These are phyloP conservation scores for Drosophila pachea DNA, from an alignment of 1,140 invertebrate species.

Conservation along the genomic window DNA sequence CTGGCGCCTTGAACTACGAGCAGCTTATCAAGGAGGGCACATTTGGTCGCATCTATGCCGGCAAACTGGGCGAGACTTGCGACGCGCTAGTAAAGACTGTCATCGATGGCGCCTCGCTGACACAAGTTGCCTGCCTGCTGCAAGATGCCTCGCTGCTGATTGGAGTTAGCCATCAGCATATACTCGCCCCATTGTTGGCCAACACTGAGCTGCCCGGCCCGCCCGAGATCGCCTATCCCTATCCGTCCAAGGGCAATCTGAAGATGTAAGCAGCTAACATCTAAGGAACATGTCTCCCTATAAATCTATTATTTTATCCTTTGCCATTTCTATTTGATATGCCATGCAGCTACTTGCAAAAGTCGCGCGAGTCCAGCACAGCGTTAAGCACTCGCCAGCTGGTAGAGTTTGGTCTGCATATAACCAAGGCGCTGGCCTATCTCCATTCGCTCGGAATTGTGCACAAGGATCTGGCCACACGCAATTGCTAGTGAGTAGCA, in stretches of 20 bases:
- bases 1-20: constrained; percentile 83
- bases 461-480: constrained; percentile 93
- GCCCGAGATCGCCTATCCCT: constrained; percentile 90
- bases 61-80: constrained; percentile 85
- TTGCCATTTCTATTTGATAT: constrained; percentile 3
- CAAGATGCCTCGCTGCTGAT: constrained; percentile 91
- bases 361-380: constrained; percentile 81
- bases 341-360: constrained; percentile 82
- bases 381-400: constrained; percentile 89
- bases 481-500: constrained; percentile 91
- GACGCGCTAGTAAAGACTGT: constrained; percentile 91
- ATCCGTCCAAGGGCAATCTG: constrained; percentile 89
- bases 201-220: constrained; percentile 87
- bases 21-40: constrained; percentile 88
- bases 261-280: constrained; percentile 86
- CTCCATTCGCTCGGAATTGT: constrained; percentile 92
- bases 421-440: constrained; percentile 91
- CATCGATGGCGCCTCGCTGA: constrained; percentile 89
- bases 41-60: constrained; percentile 89
- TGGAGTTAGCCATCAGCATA: constrained; percentile 89
- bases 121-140: constrained; percentile 89
- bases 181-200: constrained; percentile 89
- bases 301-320: not conserved
- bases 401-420: constrained; percentile 93
- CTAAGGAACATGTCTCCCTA: not conserved